Evolutionary conservation across 1,140 invertebrate species (phyloP).

Genomic region (Camponotus pennsylvanicus): DNA sequence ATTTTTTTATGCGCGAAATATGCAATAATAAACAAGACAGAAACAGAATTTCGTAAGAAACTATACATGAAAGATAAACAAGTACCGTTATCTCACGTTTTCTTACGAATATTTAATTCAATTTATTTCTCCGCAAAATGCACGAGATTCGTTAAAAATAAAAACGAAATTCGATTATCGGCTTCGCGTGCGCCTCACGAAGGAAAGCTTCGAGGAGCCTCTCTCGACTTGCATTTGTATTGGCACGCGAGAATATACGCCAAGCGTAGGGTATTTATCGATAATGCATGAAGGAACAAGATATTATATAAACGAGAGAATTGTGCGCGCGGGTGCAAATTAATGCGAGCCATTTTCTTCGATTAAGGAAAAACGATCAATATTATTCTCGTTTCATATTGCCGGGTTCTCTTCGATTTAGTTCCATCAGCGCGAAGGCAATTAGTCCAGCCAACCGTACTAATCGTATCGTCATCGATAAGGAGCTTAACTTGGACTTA

Average conservation of each 20-base stretch:
- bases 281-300: conserved; percentile 13
- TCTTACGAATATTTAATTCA: conserved; percentile 28
- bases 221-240: conserved; percentile 29
- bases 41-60: conserved; percentile 9
- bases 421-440: conserved; percentile 72
- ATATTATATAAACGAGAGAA: conserved; percentile 45
- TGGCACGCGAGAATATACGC: conserved; percentile 27
- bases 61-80: background rate
- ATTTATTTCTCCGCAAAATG: conserved; percentile 18
- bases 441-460: conserved; percentile 74
- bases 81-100: background rate
- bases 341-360: background rate
- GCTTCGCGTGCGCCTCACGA: conserved; percentile 27
- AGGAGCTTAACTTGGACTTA: conserved; percentile 75
- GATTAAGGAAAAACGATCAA: conserved; percentile 65
- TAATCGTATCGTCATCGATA: conserved; percentile 76
- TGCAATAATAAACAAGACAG: background rate
- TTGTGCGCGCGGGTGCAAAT: background rate
- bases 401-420: conserved; percentile 70
- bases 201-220: background rate
- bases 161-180: conserved; percentile 51
- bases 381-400: conserved; percentile 73
- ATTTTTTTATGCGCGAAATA: conserved; percentile 16
- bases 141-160: conserved; percentile 32
- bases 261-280: conserved; percentile 19